Evolutionary conservation across 2,113 vertebrate genomes (phyloP).

Genomic region (Etheostoma cragini): DNA sequence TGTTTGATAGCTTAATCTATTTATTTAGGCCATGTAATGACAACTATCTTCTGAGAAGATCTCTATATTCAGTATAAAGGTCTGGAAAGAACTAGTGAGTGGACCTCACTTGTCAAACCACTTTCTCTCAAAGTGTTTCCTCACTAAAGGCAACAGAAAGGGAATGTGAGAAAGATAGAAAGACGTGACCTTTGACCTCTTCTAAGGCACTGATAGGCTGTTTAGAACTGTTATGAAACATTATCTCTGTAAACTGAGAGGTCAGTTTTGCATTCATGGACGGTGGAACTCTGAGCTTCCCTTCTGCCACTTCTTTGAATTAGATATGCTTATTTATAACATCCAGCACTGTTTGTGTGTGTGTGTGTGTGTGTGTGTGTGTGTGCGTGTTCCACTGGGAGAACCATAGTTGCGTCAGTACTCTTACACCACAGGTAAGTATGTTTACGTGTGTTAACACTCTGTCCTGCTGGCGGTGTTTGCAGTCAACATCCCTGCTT

Average conservation of each 20-base stretch:
- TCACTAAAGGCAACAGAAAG: not conserved
- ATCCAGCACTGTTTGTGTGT: slow-evolving; percentile 19
- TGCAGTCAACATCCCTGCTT: slow-evolving; percentile 20
- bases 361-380: slow-evolving; percentile 26
- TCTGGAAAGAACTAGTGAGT: not conserved
- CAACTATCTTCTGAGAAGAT: not conserved
- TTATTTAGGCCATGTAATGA: not conserved
- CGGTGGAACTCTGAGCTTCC: slow-evolving; percentile 10
- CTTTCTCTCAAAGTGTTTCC: not conserved
- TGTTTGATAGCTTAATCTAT: not conserved
- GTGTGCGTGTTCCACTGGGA: slow-evolving; percentile 6
- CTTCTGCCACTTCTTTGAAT: slow-evolving; percentile 43
- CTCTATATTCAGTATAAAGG: not conserved
- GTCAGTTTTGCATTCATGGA: slow-evolving; percentile 46
- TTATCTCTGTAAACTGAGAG: slow-evolving; percentile 58
- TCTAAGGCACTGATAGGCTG: slow-evolving; percentile 1
- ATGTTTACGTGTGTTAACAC: slow-evolving; percentile 22
- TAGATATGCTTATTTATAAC: slow-evolving; percentile 50
- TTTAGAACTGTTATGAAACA: slow-evolving; percentile 63
- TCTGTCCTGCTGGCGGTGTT: slow-evolving; percentile 6
- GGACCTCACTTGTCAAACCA: not conserved
- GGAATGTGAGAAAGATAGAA: not conserved
- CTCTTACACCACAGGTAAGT: slow-evolving; percentile 28
- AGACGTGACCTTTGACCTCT: slow-evolving; percentile 40
- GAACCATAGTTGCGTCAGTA: not conserved